Conservation (phyloP, 2,888 invertebrate genomes). For the Eumacrocentrus americanus region DNA sequence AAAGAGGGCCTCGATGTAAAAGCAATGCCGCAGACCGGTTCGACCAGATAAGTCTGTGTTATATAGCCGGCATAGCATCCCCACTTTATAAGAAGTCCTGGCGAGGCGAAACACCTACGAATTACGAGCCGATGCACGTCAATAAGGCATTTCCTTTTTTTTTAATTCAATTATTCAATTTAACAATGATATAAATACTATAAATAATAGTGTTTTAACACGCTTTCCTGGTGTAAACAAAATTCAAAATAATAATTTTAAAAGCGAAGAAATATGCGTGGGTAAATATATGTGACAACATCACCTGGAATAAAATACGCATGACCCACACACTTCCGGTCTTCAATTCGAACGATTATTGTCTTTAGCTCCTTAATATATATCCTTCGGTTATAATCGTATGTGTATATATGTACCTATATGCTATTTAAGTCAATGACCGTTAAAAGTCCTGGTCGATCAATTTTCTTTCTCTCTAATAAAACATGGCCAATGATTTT, state of each 20-base stretch:
- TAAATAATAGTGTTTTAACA: too few relatives aligned
- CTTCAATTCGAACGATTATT: conserved; percentile 7
- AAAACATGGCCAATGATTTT: neutral
- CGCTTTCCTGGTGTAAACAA: too few relatives aligned
- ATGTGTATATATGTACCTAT: neutral
- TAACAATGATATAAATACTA: too few relatives aligned
- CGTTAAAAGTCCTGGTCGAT: neutral
- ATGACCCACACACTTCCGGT: conserved; percentile 27
- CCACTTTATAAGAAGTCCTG: too few relatives aligned
- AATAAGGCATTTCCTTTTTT: neutral
- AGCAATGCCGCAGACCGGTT: conserved; percentile 48
- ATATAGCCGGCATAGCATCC: conserved; percentile 10
- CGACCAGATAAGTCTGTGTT: conserved; percentile 43
- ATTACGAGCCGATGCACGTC: conserved; percentile 21
- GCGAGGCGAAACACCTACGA: conserved; percentile 32
- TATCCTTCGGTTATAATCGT: neutral
- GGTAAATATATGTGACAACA: conserved; percentile 8
- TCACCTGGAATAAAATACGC: neutral
- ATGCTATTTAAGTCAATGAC: neutral
- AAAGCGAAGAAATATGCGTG: neutral
- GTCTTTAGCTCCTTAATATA: neutral
- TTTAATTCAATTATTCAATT: too few relatives aligned
- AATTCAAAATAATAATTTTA: too few relatives aligned
- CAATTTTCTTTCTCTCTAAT: neutral
- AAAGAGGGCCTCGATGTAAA: conserved; percentile 31